These are phyloP conservation scores for Sorex maritimensis DNA, from an alignment of 2,797 vertebrate species.

Conservation along the genomic window DNA sequence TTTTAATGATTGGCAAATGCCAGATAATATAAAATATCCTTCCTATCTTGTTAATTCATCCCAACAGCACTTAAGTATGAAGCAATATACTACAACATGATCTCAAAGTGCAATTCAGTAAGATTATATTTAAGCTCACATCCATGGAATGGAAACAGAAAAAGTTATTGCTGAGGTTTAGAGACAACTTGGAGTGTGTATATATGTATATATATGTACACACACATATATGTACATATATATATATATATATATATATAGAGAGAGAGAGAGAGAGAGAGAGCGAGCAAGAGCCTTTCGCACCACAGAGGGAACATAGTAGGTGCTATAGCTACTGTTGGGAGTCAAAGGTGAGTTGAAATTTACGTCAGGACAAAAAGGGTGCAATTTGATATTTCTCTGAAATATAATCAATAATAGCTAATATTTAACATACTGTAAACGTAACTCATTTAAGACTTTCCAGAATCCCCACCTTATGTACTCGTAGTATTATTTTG, in stretches of 20 bases:
- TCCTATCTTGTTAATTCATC: background rate
- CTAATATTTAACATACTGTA: background rate
- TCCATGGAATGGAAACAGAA: background rate
- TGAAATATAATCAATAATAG: background rate
- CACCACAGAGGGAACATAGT: background rate
- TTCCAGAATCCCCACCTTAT: constrained; percentile 25
- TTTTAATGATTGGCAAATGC: constrained; percentile 18
- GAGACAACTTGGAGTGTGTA: no score
- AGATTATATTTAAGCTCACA: constrained; percentile 36
- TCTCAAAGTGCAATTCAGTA: no score
- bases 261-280: no score
- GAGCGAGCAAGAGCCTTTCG: no score
- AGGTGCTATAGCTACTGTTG: background rate
- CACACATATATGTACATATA: no score
- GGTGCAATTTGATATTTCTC: constrained; percentile 14
- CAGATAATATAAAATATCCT: background rate
- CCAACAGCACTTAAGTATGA: constrained; percentile 2
- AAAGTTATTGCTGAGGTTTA: background rate
- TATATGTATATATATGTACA: no score
- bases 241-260: no score
- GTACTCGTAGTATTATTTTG: background rate
- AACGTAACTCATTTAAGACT: constrained; percentile 28
- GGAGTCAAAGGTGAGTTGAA: background rate
- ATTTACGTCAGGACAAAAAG: background rate
- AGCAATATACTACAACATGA: background rate